Evolutionary conservation across 1,140 invertebrate genomes (phyloP).

Genomic region (Drosophila tropicalis): DNA sequence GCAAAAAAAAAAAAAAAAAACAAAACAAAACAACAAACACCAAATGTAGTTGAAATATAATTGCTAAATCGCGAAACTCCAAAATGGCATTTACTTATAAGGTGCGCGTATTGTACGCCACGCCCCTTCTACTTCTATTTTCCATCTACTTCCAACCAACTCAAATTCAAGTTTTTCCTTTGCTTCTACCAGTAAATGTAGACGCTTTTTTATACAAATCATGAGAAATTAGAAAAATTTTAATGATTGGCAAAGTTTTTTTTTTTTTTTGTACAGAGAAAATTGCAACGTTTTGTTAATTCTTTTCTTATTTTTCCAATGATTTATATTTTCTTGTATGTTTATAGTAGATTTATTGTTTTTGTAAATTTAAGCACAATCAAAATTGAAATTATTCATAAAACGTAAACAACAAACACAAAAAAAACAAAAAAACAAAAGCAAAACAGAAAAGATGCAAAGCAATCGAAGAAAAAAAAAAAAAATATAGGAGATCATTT

Average conservation of each 20-base stretch:
- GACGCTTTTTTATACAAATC: conserved; percentile 52
- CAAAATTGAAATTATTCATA: conserved; percentile 59
- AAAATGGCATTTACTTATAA: conserved; percentile 78
- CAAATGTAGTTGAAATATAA: conserved; percentile 34
- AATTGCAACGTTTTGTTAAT: conserved; percentile 68
- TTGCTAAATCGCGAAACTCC: conserved; percentile 64
- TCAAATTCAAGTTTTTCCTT: conserved; percentile 26
- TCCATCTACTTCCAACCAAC: conserved; percentile 41
- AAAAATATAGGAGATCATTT: background rate
- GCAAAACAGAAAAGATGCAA: background rate
- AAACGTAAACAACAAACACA: conserved; percentile 46
- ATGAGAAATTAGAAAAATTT: conserved; percentile 20
- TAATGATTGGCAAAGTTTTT: conserved; percentile 28
- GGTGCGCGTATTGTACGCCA: conserved; percentile 17
- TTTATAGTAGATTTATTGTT: conserved; percentile 21
- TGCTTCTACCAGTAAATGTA: conserved; percentile 52
- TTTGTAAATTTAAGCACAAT: conserved; percentile 67
- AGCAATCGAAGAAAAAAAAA: background rate
- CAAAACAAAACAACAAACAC: conserved; percentile 8
- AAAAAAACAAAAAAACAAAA: background rate
- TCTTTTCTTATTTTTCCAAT: conserved; percentile 59
- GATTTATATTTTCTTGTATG: conserved; percentile 13
- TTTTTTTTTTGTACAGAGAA: conserved; percentile 68
- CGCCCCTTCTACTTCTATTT: conserved; percentile 52
- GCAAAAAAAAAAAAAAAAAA: background rate